Percentiles rank a stretch among this genome's conserved stretches.
phyloP scores from a whole-genome alignment of 2,888 invertebrate species.

The Caenorhabditis sp. region DNA sequence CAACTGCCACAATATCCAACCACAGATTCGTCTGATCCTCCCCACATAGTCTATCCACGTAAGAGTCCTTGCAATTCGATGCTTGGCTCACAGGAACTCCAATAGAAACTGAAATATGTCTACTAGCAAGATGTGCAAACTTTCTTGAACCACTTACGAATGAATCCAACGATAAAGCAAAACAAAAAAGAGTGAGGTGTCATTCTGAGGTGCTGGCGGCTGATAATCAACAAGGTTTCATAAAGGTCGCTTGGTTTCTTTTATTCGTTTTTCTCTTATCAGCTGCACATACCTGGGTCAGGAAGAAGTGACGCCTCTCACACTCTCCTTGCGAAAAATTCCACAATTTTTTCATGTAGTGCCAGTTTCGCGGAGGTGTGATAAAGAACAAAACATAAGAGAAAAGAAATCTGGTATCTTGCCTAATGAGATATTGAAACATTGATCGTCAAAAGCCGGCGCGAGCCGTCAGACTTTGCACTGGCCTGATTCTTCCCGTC shows the following conservation, averaged over 20 bases:
- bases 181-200: not conserved
- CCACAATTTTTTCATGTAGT: slow-evolving; percentile 13
- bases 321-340: slow-evolving; percentile 2
- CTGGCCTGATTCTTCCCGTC: too few species aligned
- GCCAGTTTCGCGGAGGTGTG: too few species aligned
- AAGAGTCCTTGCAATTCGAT: slow-evolving; percentile 16
- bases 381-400: too few species aligned
- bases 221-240: not conserved
- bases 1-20: slow-evolving; percentile 55
- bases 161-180: not conserved
- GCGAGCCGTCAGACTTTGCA: too few species aligned
- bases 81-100: slow-evolving; percentile 3
- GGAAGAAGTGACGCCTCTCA: slow-evolving; percentile 21
- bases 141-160: slow-evolving; percentile 4
- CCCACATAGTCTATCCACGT: slow-evolving; percentile 40
- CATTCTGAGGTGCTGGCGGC: slow-evolving; percentile 7
- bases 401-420: too few species aligned
- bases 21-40: slow-evolving; percentile 38
- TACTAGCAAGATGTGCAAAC: not conserved
- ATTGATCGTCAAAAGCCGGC: too few species aligned
- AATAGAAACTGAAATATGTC: slow-evolving; percentile 7
- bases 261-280: slow-evolving; percentile 1
- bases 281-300: slow-evolving; percentile 8
- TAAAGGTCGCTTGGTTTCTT: not conserved
- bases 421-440: too few species aligned